Percentiles rank a stretch among this genome's conserved stretches.
Evolutionary conservation across 30 jellyfish, hydroid and myxozoan genomes (phyloP).

Genomic region (Pseudorhiza aurosa): DNA sequence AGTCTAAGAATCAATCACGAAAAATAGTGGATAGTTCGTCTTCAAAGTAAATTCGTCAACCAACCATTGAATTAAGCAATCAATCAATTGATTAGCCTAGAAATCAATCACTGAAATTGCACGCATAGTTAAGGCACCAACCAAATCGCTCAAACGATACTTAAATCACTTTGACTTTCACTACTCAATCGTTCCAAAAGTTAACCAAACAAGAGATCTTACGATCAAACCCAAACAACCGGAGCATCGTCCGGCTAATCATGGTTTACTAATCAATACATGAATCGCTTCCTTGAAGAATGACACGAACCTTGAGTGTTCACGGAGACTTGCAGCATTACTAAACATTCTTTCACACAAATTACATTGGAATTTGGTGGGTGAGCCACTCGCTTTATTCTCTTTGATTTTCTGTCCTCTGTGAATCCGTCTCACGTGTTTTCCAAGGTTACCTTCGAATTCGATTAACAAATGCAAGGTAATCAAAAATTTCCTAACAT

Average conservation of each 20-base stretch:
- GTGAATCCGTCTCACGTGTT: slow-evolving; percentile 71
- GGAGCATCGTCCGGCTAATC: too few relatives aligned
- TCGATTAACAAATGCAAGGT: not conserved
- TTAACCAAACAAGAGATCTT: too few relatives aligned
- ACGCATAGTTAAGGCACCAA: too few relatives aligned
- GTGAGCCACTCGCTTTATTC: slow-evolving; percentile 11
- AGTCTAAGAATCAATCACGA: too few relatives aligned
- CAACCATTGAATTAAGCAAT: not conserved
- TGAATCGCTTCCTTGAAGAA: not conserved
- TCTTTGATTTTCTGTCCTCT: slow-evolving; percentile 42
- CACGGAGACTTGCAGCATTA: slow-evolving; percentile 55
- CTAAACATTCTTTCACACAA: slow-evolving; percentile 46
- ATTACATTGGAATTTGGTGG: slow-evolving; percentile 24
- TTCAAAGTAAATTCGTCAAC: too few relatives aligned
- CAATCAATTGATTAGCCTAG: not conserved
- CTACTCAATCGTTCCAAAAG: too few relatives aligned
- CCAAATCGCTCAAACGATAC: too few relatives aligned
- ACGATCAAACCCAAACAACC: too few relatives aligned
- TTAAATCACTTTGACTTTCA: too few relatives aligned
- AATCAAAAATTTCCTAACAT: not conserved
- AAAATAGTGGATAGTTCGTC: too few relatives aligned
- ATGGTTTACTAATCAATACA: not conserved
- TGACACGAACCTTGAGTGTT: slow-evolving; percentile 49
- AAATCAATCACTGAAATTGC: too few relatives aligned
- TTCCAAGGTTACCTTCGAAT: slow-evolving; percentile 74